Percentiles rank a stretch among this genome's conserved stretches.
Evolutionary conservation across 2,113 vertebrate species (phyloP).

Genomic region (Gymnocephalus cernua): DNA sequence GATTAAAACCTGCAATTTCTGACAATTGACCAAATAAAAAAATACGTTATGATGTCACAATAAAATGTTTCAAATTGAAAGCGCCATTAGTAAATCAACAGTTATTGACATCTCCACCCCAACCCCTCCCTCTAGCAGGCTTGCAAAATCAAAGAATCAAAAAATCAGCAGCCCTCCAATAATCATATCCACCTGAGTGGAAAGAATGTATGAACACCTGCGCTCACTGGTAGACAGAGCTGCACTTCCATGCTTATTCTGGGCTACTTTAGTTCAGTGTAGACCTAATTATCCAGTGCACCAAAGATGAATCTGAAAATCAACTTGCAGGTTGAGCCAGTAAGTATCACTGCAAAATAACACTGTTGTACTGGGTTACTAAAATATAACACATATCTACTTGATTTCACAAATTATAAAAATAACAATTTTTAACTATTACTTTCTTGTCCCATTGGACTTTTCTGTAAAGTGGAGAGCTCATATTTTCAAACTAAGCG

Average conservation of each 20-base stretch:
- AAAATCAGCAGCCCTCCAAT: constrained; percentile 12
- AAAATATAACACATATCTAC: background rate
- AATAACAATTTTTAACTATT: background rate
- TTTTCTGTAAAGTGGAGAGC: background rate
- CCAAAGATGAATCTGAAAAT: too few relatives aligned
- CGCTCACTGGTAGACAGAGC: constrained; percentile 32
- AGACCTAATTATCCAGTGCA: background rate
- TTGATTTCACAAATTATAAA: background rate
- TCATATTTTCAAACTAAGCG: background rate
- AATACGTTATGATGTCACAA: background rate
- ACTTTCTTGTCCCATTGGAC: background rate
- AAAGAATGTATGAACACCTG: constrained; percentile 59
- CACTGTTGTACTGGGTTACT: background rate
- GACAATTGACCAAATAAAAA: background rate
- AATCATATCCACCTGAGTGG: constrained; percentile 38
- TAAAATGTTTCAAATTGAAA: background rate
- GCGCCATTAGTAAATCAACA: background rate
- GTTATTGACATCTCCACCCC: background rate
- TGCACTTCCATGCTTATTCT: background rate
- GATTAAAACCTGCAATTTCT: background rate
- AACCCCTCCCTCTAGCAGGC: background rate
- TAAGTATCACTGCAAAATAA: background rate
- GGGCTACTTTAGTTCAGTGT: constrained; percentile 9
- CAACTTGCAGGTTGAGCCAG: background rate
- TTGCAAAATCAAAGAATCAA: constrained; percentile 33